Percentiles rank a stretch among this genome's conserved stretches.
Evolutionary conservation across 2,797 vertebrate genomes (phyloP).

Genomic region (Cynopterus sphinx): DNA sequence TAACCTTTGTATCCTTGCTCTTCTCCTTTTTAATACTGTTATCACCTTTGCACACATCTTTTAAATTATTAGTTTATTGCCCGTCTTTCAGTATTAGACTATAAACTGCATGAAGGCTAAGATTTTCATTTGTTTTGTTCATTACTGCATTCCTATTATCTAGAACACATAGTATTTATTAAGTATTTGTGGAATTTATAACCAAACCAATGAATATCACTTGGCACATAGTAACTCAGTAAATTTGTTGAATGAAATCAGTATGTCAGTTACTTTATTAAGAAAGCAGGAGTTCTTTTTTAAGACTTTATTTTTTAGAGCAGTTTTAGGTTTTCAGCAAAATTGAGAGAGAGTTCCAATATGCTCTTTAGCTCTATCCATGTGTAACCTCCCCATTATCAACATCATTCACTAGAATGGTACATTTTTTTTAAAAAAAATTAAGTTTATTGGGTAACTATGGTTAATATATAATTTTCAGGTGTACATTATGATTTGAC

Average conservation of each 20-base stretch:
- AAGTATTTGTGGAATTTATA: background rate
- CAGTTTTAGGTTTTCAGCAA: no score
- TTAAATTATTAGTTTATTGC: background rate
- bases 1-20: background rate
- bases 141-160: background rate
- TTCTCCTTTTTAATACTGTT: background rate
- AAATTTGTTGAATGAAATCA: background rate
- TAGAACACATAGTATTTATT: background rate
- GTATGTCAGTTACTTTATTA: background rate
- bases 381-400: no score
- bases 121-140: background rate
- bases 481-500: no score
- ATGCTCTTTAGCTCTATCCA: background rate
- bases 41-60: background rate
- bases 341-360: background rate
- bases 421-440: no score
- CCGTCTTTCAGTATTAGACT: no score
- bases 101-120: no score
- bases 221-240: background rate
- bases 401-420: background rate
- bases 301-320: background rate
- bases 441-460: no score
- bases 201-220: background rate
- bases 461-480: no score
- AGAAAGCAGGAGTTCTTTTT: background rate